Evolutionary conservation across 2,888 invertebrate genomes (phyloP), one percentile per base, ranked within the genome.

Genomic region (Alcis repandata): DNA sequence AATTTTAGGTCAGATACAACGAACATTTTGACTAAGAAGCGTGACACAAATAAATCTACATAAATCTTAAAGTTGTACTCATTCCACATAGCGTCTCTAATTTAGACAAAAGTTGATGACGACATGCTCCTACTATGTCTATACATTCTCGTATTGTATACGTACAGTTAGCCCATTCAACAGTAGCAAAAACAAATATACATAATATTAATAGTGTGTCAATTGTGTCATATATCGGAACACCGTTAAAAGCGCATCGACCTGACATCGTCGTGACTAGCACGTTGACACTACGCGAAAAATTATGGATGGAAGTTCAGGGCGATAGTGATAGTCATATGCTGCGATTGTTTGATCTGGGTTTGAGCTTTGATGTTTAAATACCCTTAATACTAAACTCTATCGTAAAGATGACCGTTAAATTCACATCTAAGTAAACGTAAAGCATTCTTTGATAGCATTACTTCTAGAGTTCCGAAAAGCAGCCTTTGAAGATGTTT

Each of bases 231-330:
- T 75, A 71, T 70, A 75, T 72, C 64, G 57, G 67, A 65, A 57
- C 74, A 72, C 83, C 79, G 83, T 84, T 85, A 81, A 19, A 41
- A 77, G 85, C 75, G 74, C 87, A 76, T 80, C 79, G 82, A 85
- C 83, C 85, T 72, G 72, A 0, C 63, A 15, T 63, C 63, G 49
- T 84, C 87, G 87, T 87, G 87, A 85, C 78, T 79, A 74, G 70
- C 79, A 72, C 68, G 73, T 85, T 87, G 74, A 64, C 69, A 56
- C 77, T 63, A 52, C 74, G 71, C 70, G 76, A 78, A 79, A 79
- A 76, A 67, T 77, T 49, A 53, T 70, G 67, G 65, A n/a, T 68
- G 56, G 79, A 83, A 83, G 83, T 81, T 83, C 83, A 82, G 59
- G 79, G 81, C 27, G 8, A 51, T 32, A 8, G 20, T 36, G 8